Percentiles rank a stretch among this genome's conserved stretches.
phyloP scores from a whole-genome alignment of 2,888 invertebrate genomes.

The Dryadula phaetusa region DNA sequence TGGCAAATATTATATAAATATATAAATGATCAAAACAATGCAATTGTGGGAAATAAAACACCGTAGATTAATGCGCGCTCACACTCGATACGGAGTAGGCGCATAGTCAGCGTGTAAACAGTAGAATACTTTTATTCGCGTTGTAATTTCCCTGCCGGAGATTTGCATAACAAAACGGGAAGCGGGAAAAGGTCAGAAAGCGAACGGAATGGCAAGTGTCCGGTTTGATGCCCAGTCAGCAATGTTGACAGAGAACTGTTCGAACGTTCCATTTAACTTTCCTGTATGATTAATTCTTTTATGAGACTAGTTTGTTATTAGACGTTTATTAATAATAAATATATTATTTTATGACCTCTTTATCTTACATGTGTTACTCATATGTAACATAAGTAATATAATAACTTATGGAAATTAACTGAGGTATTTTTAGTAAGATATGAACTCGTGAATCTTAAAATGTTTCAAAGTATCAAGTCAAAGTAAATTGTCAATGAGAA shows the following conservation, averaged over 20 bases:
- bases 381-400: background rate
- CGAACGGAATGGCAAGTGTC: conserved; percentile 82
- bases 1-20: background rate
- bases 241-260: conserved; percentile 57
- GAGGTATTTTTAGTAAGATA: too few species aligned
- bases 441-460: too few species aligned
- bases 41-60: conserved; percentile 10
- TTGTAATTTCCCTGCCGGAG: conserved; percentile 75
- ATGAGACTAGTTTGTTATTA: background rate
- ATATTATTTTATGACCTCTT: background rate
- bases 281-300: conserved; percentile 13
- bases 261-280: conserved; percentile 53
- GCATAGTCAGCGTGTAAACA: conserved; percentile 81
- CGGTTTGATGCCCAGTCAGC: conserved; percentile 79
- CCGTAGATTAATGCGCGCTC: conserved; percentile 76
- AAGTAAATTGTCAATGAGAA: too few species aligned
- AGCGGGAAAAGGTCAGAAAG: conserved; percentile 84
- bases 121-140: conserved; percentile 80
- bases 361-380: background rate
- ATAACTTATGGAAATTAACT: too few species aligned
- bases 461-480: too few species aligned
- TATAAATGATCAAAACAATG: background rate
- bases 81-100: conserved; percentile 71
- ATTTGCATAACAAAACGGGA: conserved; percentile 84
- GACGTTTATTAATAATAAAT: background rate